Percentiles rank a stretch among this genome's conserved stretches.
Evolutionary conservation across 2,888 invertebrate species (phyloP).

Genomic region (Drosophila sordidula): DNA sequence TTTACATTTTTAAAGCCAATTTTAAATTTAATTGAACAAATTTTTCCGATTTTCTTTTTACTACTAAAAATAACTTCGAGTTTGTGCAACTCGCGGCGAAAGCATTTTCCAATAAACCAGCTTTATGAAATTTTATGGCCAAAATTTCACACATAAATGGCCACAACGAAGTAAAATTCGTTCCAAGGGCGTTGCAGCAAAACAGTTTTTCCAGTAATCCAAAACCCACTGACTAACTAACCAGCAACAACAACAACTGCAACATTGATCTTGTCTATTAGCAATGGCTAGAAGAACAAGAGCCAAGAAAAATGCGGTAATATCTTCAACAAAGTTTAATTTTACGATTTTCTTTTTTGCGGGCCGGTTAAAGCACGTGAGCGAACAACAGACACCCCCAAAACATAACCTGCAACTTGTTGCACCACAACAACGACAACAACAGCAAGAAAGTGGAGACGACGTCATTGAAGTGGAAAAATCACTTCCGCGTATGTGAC

Average conservation of each 20-base stretch:
- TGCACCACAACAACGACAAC: constrained; percentile 35
- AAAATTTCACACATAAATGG: constrained; percentile 57
- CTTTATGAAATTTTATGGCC: constrained; percentile 3
- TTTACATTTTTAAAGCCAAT: background rate
- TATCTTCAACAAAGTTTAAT: constrained; percentile 32
- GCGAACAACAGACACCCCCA: constrained; percentile 58
- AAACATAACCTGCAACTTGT: constrained; percentile 64
- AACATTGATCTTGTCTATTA: constrained; percentile 72
- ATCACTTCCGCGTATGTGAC: constrained; percentile 81
- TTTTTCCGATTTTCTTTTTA: background rate
- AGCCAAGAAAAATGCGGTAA: constrained; percentile 35
- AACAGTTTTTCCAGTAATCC: constrained; percentile 47
- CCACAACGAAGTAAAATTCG: constrained; percentile 59
- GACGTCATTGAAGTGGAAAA: constrained; percentile 76
- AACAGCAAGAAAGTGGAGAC: constrained; percentile 35
- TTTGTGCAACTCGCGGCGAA: background rate
- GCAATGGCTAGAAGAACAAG: constrained; percentile 19
- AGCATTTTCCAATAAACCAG: constrained; percentile 1
- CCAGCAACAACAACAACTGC: constrained; percentile 20
- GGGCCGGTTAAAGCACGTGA: constrained; percentile 63
- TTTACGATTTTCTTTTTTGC: constrained; percentile 29
- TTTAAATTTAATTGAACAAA: too few relatives aligned
- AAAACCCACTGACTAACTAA: constrained; percentile 60
- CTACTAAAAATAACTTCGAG: background rate
- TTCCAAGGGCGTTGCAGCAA: constrained; percentile 69